A percentile compares a stretch with the other conserved stretches of the same genome.
phyloP scores from a whole-genome alignment of 2,888 invertebrate species.

The Stramonita haemastoma region DNA sequence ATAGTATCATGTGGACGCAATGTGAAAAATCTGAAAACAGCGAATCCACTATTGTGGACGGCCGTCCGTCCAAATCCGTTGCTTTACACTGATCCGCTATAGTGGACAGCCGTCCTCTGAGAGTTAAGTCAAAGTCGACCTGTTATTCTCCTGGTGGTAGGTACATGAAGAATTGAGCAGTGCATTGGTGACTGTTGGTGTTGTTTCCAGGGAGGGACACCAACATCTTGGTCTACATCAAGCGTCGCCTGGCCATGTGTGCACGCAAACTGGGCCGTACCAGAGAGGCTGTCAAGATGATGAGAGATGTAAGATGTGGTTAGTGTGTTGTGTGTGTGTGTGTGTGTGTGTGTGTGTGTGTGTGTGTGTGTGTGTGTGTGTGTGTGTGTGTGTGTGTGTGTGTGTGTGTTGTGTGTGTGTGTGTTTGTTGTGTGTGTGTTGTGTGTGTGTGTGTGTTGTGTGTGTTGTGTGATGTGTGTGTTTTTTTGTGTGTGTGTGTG shows the following conservation, averaged over 20 bases:
- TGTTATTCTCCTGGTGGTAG: no score
- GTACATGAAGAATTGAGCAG: no score
- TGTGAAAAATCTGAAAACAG: no score
- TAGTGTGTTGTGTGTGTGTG: not conserved
- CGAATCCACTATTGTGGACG: no score
- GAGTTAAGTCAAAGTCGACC: no score
- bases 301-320: conserved; percentile 85
- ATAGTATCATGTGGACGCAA: no score
- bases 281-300: conserved; percentile 97
- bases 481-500: not conserved
- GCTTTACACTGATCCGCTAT: no score
- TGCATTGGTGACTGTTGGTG: no score
- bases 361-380: not conserved
- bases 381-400: not conserved
- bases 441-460: not conserved
- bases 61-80: no score
- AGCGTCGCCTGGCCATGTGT: conserved; percentile 97
- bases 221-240: conserved; percentile 95
- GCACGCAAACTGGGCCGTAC: conserved; percentile 94
- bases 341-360: conserved; percentile 8
- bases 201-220: conserved; percentile 86
- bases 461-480: not conserved
- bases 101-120: no score
- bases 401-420: not conserved
- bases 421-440: not conserved